phyloP scores from a whole-genome alignment of 2,113 vertebrate genomes.

The Lepisosteus osseus region DNA sequence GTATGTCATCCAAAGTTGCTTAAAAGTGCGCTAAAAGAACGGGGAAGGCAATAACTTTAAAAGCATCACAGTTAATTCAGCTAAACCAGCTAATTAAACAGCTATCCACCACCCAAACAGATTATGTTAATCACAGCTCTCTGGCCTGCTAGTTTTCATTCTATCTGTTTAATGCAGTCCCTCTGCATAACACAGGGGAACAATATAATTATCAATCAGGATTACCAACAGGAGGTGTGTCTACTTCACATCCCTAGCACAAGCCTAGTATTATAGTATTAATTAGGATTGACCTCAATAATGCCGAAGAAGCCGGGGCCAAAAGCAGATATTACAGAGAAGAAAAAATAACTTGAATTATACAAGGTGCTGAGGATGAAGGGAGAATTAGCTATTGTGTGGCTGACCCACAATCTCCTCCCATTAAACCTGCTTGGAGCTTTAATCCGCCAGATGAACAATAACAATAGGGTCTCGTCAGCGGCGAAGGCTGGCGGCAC shows the following conservation, averaged over 20 bases:
- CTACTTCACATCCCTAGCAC: conserved; percentile 19
- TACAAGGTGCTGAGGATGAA: conserved; percentile 37
- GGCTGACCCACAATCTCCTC: conserved; percentile 37
- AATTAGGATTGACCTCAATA: conserved; percentile 45
- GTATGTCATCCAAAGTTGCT: background rate
- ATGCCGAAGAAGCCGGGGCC: conserved; percentile 20
- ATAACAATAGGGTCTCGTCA: conserved; percentile 36
- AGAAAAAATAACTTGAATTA: conserved; percentile 20
- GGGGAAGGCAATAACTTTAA: background rate
- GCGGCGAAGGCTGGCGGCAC: conserved; percentile 25
- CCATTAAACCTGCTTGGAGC: conserved; percentile 31
- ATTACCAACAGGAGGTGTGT: conserved; percentile 40
- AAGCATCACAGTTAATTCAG: background rate
- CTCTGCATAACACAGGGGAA: conserved; percentile 10
- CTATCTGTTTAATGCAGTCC: conserved; percentile 19
- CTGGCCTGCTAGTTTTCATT: background rate
- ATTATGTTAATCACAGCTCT: conserved; percentile 23
- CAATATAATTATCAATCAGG: conserved; percentile 42
- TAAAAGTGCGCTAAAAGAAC: background rate
- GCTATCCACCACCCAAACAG: conserved; percentile 17
- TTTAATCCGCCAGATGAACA: conserved; percentile 37
- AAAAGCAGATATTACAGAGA: conserved; percentile 22
- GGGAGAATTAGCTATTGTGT: conserved; percentile 47
- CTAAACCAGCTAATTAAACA: conserved; percentile 25
- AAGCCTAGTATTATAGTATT: conserved; percentile 38